Conservation (phyloP, 2,797 vertebrate species). For the Arremon brunneinucha region DNA sequence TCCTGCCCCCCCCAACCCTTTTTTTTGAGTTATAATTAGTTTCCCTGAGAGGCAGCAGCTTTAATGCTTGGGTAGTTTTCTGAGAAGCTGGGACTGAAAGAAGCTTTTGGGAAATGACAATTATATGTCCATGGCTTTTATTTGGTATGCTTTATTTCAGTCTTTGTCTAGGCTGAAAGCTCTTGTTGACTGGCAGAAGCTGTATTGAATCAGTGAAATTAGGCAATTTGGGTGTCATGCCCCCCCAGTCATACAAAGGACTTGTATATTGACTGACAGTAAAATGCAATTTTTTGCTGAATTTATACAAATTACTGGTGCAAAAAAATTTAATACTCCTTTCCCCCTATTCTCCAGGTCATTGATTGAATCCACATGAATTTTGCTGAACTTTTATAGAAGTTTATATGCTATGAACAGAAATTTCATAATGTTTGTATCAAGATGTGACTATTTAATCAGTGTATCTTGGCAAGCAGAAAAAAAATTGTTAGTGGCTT, state of each 20-base stretch:
- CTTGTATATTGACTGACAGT: not conserved
- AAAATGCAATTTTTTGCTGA: not conserved
- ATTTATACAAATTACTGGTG: not conserved
- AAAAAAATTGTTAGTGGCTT: not conserved
- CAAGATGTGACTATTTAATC: not conserved
- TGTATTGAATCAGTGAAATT: conserved; percentile 14
- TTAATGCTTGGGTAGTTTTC: conserved; percentile 57
- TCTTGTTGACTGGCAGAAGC: conserved; percentile 11
- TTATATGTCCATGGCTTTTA: conserved; percentile 27
- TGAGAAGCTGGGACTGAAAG: conserved; percentile 40
- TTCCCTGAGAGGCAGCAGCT: conserved; percentile 25
- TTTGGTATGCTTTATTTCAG: conserved; percentile 46
- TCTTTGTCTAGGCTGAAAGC: conserved; percentile 30
- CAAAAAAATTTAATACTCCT: not conserved
- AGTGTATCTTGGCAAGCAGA: not conserved
- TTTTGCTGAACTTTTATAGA: not conserved
- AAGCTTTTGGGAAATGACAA: conserved; percentile 49
- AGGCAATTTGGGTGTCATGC: not conserved
- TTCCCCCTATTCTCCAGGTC: not conserved
- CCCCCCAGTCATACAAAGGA: not conserved
- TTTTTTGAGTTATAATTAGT: not conserved
- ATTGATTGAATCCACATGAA: not conserved
- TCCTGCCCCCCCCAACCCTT: not conserved
- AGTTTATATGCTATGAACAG: not conserved
- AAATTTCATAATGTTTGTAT: not conserved